Conservation (phyloP, 2,888 invertebrate species). For the Camptogramma bilineatum region DNA sequence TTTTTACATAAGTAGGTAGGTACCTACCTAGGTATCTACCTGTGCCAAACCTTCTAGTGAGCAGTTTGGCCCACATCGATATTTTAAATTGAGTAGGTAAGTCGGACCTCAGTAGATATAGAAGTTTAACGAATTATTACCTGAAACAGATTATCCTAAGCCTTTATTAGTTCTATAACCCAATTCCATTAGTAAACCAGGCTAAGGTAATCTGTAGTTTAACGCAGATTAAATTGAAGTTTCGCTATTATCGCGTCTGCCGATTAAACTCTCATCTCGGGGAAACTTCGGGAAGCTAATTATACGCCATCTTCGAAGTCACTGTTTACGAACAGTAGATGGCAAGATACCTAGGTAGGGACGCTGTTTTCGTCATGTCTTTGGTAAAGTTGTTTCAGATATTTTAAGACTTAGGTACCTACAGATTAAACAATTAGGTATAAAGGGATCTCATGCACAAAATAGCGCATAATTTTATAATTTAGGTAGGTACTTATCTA, state of each 20-base stretch:
- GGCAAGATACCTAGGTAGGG: too few species aligned
- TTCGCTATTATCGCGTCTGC: slow-evolving; percentile 38
- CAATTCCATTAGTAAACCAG: slow-evolving; percentile 22
- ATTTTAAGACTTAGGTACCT: too few species aligned
- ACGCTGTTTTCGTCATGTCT: slow-evolving; percentile 9
- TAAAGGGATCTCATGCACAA: not conserved
- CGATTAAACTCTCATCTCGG: slow-evolving; percentile 45
- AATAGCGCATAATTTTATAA: not conserved
- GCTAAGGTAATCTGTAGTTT: slow-evolving; percentile 33
- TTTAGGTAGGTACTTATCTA: too few species aligned
- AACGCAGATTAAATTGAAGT: slow-evolving; percentile 33
- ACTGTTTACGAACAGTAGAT: slow-evolving; percentile 9
- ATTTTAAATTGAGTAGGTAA: too few species aligned
- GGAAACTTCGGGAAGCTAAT: slow-evolving; percentile 44
- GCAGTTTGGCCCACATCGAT: not conserved
- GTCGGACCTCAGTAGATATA: too few species aligned
- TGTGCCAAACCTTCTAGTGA: too few species aligned
- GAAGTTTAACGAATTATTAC: not conserved
- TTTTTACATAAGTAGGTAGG: not conserved
- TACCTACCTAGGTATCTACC: too few species aligned
- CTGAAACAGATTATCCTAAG: slow-evolving; percentile 4
- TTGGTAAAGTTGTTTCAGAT: not conserved
- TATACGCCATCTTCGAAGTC: slow-evolving; percentile 33
- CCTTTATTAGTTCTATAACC: not conserved
- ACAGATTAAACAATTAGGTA: too few species aligned